Evolutionary conservation across 2,888 invertebrate genomes (phyloP), one percentile per base, ranked within the genome.

Genomic region (Holacanthella duospinosa): DNA sequence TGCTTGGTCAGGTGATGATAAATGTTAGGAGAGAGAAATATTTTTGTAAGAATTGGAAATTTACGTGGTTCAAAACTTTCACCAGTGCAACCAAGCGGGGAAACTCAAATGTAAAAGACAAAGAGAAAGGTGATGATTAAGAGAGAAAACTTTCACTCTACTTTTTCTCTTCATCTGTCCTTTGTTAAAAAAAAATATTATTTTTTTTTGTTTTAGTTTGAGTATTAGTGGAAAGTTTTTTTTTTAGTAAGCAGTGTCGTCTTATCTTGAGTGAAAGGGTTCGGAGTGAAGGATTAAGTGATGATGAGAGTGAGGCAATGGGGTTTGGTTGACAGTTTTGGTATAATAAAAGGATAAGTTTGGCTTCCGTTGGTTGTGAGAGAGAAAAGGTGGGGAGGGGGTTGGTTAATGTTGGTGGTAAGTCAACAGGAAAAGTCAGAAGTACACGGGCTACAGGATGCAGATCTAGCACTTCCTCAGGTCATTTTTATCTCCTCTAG

Each of bases 131-230:
- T 36, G 29, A 27, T 44, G 27, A 57, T 54, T 24, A 29, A 29
- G 57, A 63, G 60, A 63, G 59, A 59, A 58, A 62, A 58, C 55
- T 63, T 60, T 56, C 44, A 59, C 43, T 36, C 27, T 26, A 16
- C 60, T 43, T 24, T 61, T 60, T 29, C 27, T 21, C n/a, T n/a
- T n/a, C n/a, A n/a, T n/a, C n/a, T n/a, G n/a, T n/a, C 21, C 36
- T 36, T 16, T 36, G 36, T 12, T 36, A 36, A 48, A 21, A 4
- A 4, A 21, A 21, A 21, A 48, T 21, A 21, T 9, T 4, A 48
- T n/a, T 48, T 48, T 48, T 48, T 48, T 48, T 48, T n/a, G 12
- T 48, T 48, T 48, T 48, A n/a, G n/a, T n/a, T n/a, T n/a, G n/a
- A n/a, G n/a, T n/a, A n/a, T n/a, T n/a, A n/a, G n/a, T n/a, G n/a